Evolutionary conservation across 2,797 vertebrate genomes (phyloP).

Genomic region (Eulemur mongoz): DNA sequence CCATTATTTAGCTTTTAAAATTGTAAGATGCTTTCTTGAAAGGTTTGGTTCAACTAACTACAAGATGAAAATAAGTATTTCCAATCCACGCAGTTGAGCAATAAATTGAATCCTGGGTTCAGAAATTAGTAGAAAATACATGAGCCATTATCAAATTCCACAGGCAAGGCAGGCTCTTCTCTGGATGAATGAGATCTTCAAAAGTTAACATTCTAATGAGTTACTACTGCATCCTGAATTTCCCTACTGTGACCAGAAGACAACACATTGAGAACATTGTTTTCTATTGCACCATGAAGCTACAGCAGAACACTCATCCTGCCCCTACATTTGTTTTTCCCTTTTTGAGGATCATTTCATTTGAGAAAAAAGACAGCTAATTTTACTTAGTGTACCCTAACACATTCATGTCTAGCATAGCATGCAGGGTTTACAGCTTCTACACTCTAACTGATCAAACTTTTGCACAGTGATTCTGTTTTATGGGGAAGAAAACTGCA

Average conservation of each 20-base stretch:
- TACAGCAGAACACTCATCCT: neutral
- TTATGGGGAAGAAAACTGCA: neutral
- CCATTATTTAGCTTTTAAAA: neutral
- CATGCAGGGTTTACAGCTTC: neutral
- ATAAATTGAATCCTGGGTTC: neutral
- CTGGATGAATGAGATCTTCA: neutral
- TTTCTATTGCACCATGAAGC: neutral
- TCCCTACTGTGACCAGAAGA: neutral
- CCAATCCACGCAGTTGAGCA: neutral
- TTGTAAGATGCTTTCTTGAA: slow-evolving; percentile 10
- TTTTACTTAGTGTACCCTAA: slow-evolving; percentile 6
- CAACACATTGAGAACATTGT: neutral
- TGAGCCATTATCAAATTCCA: neutral
- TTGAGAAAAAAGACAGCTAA: neutral
- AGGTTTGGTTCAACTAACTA: slow-evolving; percentile 37
- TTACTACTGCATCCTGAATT: neutral
- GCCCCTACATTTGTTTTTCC: neutral
- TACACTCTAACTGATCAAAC: neutral
- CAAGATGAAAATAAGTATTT: neutral
- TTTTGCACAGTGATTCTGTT: slow-evolving; percentile 29
- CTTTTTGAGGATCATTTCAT: neutral
- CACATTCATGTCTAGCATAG: neutral
- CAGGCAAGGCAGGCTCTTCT: neutral
- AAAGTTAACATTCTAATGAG: neutral
- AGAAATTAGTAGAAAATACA: neutral